Base-by-base conservation (phyloP, 2,888 invertebrate species). In the Platerodrilus igneus region DNA sequence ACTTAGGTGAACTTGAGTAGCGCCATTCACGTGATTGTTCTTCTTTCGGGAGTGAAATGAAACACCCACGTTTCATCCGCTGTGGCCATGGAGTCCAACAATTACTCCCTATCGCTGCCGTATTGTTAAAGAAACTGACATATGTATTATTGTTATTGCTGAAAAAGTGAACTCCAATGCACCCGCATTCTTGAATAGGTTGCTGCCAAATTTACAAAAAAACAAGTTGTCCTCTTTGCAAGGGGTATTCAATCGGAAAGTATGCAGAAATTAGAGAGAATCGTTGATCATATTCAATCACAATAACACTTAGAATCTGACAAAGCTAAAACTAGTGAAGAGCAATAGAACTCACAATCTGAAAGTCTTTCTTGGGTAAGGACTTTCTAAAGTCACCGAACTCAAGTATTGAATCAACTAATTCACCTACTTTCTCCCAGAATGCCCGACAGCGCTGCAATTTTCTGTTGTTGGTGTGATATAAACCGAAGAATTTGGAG, bases 291-390 rank as follows among this genome's bases (percentile, higher is more conserved):
- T 17, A 4, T 31, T 31, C 7, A 14, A 3, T 21, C 21, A 6
- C 13, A 20, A 21, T 11, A 11, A 4, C 25, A 25, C 8, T 6
- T 5, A 7, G 25, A 3, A 4, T 11, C 25, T 10, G 9, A 13
- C n/a, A 8, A 18, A 22, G 23, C 23, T 2, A 23, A 23, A 5
- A 3, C 10, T 2, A 3, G 2, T 1, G 16, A 15, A 2, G 16
- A 8, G 23, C 5, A 3, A 16, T 22, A 23, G 32, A 23, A 23
- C 2, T n/a, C 16, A 6, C 23, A 32, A n/a, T 32, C 32, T 3
- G 23, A 22, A 2, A 32, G 17, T 5, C 32, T 23, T 10, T 23
- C 23, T 2, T 32, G 32, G 32, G 16, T 32, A 15, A 32, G 23
- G 10, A 23, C 16, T 4, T 10, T 32, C 1, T 23, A 32, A 23